phyloP scores from a whole-genome alignment of 35 echinoderm and acorn worm species.

The Apostichopus californicus region DNA sequence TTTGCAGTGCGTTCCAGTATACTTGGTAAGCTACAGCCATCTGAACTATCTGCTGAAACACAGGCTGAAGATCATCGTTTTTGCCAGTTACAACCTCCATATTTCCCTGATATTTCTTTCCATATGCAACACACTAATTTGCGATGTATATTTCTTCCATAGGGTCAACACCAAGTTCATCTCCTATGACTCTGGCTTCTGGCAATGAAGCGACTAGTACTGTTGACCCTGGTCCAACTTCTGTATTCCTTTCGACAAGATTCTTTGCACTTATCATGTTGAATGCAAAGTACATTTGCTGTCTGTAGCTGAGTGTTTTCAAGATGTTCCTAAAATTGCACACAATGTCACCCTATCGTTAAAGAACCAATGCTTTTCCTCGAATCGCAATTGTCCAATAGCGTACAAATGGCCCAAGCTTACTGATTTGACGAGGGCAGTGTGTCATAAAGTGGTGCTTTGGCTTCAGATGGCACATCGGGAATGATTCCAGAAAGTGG shows the following conservation, averaged over 20 bases:
- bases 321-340: slow-evolving; percentile 40
- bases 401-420: slow-evolving; percentile 18
- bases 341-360: slow-evolving; percentile 32
- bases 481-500: slow-evolving; percentile 3
- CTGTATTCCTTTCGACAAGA: not conserved
- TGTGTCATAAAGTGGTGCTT: slow-evolving; percentile 46
- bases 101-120: slow-evolving; percentile 30
- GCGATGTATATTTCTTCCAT: slow-evolving; percentile 28
- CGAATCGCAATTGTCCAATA: slow-evolving; percentile 24
- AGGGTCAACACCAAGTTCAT: slow-evolving; percentile 4
- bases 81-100: slow-evolving; percentile 43
- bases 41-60: slow-evolving; percentile 30
- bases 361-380: slow-evolving; percentile 20
- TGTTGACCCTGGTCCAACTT: slow-evolving; percentile 23
- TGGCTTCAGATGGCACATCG: slow-evolving; percentile 13
- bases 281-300: slow-evolving; percentile 33
- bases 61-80: slow-evolving; percentile 6
- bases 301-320: slow-evolving; percentile 24
- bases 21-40: not conserved
- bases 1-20: too few species aligned
- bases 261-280: slow-evolving; percentile 35
- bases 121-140: slow-evolving; percentile 16
- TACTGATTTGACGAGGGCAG: slow-evolving; percentile 11
- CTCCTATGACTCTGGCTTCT: slow-evolving; percentile 20
- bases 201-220: slow-evolving; percentile 15